phyloP scores from a whole-genome alignment of 1,140 invertebrate genomes.

The Pogonomyrmex barbatus region DNA sequence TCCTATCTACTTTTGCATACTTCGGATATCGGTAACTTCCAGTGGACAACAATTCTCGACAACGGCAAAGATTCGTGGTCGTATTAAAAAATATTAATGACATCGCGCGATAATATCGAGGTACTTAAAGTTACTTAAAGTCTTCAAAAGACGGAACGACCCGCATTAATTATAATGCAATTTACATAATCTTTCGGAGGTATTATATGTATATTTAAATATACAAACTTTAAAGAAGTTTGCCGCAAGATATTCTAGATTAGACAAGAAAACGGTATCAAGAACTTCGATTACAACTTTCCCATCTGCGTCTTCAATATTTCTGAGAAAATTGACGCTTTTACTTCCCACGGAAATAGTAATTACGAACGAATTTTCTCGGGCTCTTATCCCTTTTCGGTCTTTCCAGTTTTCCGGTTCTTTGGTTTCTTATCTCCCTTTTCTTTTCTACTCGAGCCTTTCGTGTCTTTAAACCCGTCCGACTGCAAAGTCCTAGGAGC shows the following conservation, averaged over 20 bases:
- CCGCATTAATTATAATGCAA: slow-evolving; percentile 18
- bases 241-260: slow-evolving; percentile 8
- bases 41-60: background rate
- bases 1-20: slow-evolving; percentile 27
- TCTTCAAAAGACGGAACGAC: background rate
- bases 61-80: background rate
- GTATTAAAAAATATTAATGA: slow-evolving; percentile 3
- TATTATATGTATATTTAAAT: slow-evolving; percentile 12
- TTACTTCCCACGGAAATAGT: slow-evolving; percentile 18
- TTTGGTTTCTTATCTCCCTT: background rate
- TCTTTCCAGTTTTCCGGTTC: background rate
- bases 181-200: slow-evolving; percentile 32
- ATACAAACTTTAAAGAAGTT: slow-evolving; percentile 24
- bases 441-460: background rate
- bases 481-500: background rate
- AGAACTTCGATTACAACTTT: slow-evolving; percentile 31
- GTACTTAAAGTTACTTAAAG: slow-evolving; percentile 9
- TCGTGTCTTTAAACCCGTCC: background rate
- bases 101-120: background rate
- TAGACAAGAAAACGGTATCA: slow-evolving; percentile 44
- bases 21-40: background rate
- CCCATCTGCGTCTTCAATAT: slow-evolving; percentile 34
- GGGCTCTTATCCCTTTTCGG: slow-evolving; percentile 12
- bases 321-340: slow-evolving; percentile 36
- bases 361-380: slow-evolving; percentile 55